Evolutionary conservation across 2,888 invertebrate species (phyloP), one percentile per base, ranked within the genome.

Genomic region (Oxytorus armatus): DNA sequence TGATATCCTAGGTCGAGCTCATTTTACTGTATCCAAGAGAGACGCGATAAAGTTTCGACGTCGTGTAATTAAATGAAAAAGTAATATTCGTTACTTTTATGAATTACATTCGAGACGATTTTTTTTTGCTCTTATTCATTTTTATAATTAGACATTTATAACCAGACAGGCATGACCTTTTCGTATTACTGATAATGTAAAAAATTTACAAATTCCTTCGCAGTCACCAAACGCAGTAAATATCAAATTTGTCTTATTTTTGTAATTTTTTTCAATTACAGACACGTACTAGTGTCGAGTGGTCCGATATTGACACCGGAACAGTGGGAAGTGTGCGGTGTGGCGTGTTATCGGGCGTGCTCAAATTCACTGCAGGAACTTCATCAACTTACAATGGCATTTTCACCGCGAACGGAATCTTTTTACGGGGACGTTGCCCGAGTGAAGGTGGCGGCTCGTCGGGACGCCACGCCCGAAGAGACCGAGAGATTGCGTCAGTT

Each of bases 361-460:
- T 95, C 95, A 36, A 95, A 97, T n/a, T 97, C 97, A 63, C 94
- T 98, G 69, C 96, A 96, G 83, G 97, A 97, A 39, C 92, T 98
- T 70, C 96, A 97, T 82, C 97, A 97, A 92, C 93, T 99, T 44
- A 97, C 97, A 75, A 95, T 96, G 87, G 97, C 97, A 42, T 99
- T 98, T 91, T 96, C 97, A 87, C 95, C 96, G 86, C 96, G 97
- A 89, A 98, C 98, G 0, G 97, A 97, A 87, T 98, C 98, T 89
- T 98, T 98, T 92, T 98, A 98, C 90, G 98, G 98, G 0, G 98
- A 98, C 91, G 93, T 96, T 84, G 97, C 96, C 8, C 97, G 97
- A 77, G 98, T 98, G 0, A 98, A 98, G 93, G 98, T 98, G 5
- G 98, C 98, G 0, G 98, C 98, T 0, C 93, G 98, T 57, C 95